Base-by-base conservation (phyloP, 2,113 vertebrate species). In the Phasianus colchicus region DNA sequence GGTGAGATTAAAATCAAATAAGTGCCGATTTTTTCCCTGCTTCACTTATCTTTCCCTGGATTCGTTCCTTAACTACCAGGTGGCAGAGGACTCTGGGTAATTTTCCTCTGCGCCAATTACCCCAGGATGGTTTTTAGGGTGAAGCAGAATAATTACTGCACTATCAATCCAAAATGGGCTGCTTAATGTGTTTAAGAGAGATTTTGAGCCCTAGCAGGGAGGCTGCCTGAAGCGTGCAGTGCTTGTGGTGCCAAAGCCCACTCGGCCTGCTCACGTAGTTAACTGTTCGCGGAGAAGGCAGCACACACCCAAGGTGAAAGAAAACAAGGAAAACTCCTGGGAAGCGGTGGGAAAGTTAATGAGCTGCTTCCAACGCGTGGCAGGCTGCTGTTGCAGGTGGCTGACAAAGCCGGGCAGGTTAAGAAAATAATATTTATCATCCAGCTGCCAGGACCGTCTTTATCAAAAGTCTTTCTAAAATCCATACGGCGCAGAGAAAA, bases 1-100 rank as follows among this genome's bases (percentile, higher is more conserved):
- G 98, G 98, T 92, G 96, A 99, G 99, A 99, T 99, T 99, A 99
- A 99, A 99, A 99, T 99, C 99, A 98, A 99, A 99, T 98, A 99
- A 99, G 98, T 98, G 98, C 98, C 97, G 98, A 97, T 98, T 98
- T 98, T 98, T 98, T 94, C 97, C 96, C 97, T 97, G 97, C 97
- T 97, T 98, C 97, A 98, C 97, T 98, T 98, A 98, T 98, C 98
- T 98, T 98, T 97, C 97, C 97, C 97, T 99, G 98, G 98, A 99
- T 98, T 98, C 96, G 97, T 98, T 98, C 98, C 98, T 98, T 98
- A 98, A 98, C 98, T 98, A 98, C 97, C 98, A 96, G 97, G 97
- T 97, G 98, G 97, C 97, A 93, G 96, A 98, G 98, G 97, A 98
- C 98, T 99, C 98, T 98, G 98, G 98, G 98, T 98, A 98, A 98